Conservation (phyloP, 2,888 invertebrate species). For the Dryadula phaetusa region DNA sequence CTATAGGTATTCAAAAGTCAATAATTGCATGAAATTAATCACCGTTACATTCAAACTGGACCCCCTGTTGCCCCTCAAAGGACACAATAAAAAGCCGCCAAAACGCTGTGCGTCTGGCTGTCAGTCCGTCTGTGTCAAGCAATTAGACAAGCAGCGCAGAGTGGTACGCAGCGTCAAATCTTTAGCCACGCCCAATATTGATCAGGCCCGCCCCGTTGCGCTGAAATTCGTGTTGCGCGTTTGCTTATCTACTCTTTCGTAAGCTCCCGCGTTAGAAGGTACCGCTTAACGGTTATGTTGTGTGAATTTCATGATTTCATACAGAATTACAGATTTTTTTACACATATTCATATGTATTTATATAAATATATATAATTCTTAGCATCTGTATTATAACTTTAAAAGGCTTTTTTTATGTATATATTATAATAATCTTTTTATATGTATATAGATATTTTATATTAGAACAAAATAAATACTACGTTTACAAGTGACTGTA, state of each 20-base stretch:
- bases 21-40: slow-evolving; percentile 57
- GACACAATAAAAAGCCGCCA: slow-evolving; percentile 72
- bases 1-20: slow-evolving; percentile 44
- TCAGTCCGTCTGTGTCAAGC: slow-evolving; percentile 80
- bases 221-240: slow-evolving; percentile 59
- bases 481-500: no score
- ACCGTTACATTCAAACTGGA: slow-evolving; percentile 50
- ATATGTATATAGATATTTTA: no score
- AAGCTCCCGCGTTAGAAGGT: slow-evolving; percentile 47
- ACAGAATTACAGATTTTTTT: not conserved
- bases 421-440: no score
- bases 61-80: slow-evolving; percentile 54
- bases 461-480: no score
- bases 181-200: slow-evolving; percentile 73
- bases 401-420: no score
- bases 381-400: no score
- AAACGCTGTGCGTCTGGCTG: slow-evolving; percentile 69
- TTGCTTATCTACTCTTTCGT: slow-evolving; percentile 53
- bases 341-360: not conserved
- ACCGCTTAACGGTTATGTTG: slow-evolving; percentile 31
- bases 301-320: slow-evolving; percentile 18
- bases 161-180: slow-evolving; percentile 71
- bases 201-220: slow-evolving; percentile 71
- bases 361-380: not conserved
- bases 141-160: slow-evolving; percentile 71